Evolutionary conservation across 2,797 vertebrate species (phyloP), one percentile per base, ranked within the genome.

Genomic region (Takifugu ocellatus): DNA sequence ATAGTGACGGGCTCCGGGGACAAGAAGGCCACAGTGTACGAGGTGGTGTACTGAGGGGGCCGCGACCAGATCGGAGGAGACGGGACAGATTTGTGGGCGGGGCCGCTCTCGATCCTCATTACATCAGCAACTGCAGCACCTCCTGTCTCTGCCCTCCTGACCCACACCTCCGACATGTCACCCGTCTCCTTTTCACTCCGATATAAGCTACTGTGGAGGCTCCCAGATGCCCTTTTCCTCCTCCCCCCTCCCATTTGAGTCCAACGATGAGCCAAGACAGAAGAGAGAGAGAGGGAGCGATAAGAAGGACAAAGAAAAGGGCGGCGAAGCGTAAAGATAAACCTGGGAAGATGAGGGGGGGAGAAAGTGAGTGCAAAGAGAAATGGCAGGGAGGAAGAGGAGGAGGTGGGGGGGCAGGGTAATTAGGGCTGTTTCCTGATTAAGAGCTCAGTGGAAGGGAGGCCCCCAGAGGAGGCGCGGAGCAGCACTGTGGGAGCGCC

Each of bases 11-110:
- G 94, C 74, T 95, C 94, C 0, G 94, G 94, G 0, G 93, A 95
- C 88, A 95, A 94, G 90, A 95, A 95, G 75, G 94, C 94, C 64
- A 94, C 94, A 0, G 93, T 95, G 74, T 95, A 95, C 0, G 93
- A 94, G 84, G 92, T 95, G 84, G 91, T 94, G 14, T 94, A 94
- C 80, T 94, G 84, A 94, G 68, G 56, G 67, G 57, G 24, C 54
- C n/a, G 25, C 12, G 66, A 65, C n/a, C 3, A 63, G 63, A 75
- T 29, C 49, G 56, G 49, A 70, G 31, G 69, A 62, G 65, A 67
- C 63, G 69, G 55, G 66, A 68, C n/a, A 25, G 63, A 72, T 67
- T 56, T 62, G 59, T 56, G 33, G 49, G 58, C 48, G 29, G 3
- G 21, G 46, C n/a, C 10, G 17, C 65, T 72, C 60, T 72, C 51